Evolutionary conservation across 2,888 invertebrate species (phyloP), one percentile per base, ranked within the genome.

Genomic region (Bellardia bayeri): DNA sequence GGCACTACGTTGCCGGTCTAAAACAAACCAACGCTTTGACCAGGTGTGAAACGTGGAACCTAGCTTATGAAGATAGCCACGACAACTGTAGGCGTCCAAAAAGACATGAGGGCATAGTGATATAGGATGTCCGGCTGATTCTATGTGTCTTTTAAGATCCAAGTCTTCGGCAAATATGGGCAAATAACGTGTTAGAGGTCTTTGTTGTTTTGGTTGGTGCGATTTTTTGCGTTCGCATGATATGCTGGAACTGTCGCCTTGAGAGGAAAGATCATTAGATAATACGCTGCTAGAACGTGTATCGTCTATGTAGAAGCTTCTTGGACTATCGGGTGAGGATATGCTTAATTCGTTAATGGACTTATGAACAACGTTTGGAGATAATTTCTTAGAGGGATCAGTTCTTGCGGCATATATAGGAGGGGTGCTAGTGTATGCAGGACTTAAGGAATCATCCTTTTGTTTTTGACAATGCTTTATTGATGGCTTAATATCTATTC

Each of bases 11-110:
- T 96, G 96, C 87, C 99, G 95, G 93, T 99, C 99, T 93, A 99
- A 98, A 91, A 99, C 98, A 94, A 99, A 99, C 99, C 99, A 99
- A 91, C 96, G 95, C 93, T 98, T 97, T 92, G 98, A 97, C 98
- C 99, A 99, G 63, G 97, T 97, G 94, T 97, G 97, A 94, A 98
- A 96, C 92, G 97, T 97, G 76, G 97, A 97, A 76, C 98, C 98
- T 94, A 98, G 95, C 93, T 99, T 99, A 91, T 98, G 97, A 76
- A 99, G 94, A 94, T 97, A 98, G 5, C 94, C 99, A 89, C 98
- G 96, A 93, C 98, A 99, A 56, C 97, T 96, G 11, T 96, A 96
- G 8, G 96, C 95, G 89, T 97, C 97, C 81, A 99, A 95, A 76
- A 95, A 95, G 89, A 99, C 97, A 94, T 98, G 97, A 76, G 97